A percentile compares a stretch with the other conserved stretches of the same genome.
These are phyloP conservation scores for Cyphomyrmex costatus DNA, from an alignment of 1,140 invertebrate species.

Conservation along the genomic window DNA sequence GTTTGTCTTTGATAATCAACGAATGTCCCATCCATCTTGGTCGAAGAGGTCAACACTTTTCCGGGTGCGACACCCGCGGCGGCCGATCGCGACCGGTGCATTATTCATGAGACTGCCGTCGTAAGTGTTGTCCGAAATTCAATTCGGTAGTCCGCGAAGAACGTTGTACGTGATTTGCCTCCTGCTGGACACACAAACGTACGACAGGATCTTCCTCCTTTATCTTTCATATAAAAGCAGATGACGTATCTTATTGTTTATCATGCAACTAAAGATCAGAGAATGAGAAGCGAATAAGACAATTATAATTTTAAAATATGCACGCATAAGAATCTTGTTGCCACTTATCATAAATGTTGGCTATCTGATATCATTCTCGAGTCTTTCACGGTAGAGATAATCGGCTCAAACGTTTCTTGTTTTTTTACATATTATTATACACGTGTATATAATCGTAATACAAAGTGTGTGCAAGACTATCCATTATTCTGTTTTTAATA, in stretches of 20 bases:
- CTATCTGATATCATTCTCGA: background rate
- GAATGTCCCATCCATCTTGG: constrained; percentile 74
- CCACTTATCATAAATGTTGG: background rate
- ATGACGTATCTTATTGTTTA: constrained; percentile 25
- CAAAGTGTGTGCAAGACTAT: background rate
- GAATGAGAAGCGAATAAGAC: background rate
- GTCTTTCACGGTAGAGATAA: background rate
- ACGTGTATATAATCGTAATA: background rate
- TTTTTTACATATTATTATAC: background rate
- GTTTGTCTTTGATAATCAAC: constrained; percentile 78
- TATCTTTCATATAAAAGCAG: background rate
- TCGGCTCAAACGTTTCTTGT: background rate
- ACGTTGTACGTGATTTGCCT: constrained; percentile 77
- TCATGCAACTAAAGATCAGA: background rate
- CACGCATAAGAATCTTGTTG: background rate
- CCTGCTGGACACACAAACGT: constrained; percentile 58
- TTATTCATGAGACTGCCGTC: constrained; percentile 74
- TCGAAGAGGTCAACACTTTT: constrained; percentile 76
- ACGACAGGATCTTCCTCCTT: background rate
- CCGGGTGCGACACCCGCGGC: constrained; percentile 66
- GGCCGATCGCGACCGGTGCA: constrained; percentile 61
- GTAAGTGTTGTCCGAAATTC: constrained; percentile 79
- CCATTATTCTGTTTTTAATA: background rate
- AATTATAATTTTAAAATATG: background rate
- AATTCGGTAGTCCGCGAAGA: constrained; percentile 76